Evolutionary conservation across 2,113 vertebrate species (phyloP).

Genomic region (Neodontobutis hainanensis): DNA sequence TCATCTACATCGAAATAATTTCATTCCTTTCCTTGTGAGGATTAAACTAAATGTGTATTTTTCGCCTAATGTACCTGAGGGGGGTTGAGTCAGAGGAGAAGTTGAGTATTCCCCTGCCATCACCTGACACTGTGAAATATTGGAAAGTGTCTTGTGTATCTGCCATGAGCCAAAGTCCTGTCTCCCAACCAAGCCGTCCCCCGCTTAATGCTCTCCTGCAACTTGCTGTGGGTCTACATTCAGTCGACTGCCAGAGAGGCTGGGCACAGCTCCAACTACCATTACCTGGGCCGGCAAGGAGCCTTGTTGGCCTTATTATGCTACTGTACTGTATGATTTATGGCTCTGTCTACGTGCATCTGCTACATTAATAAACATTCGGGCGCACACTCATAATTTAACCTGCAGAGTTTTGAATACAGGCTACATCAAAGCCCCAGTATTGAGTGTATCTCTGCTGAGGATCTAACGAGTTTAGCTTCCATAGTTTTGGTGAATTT

Average conservation of each 20-base stretch:
- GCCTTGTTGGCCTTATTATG: slow-evolving; percentile 62
- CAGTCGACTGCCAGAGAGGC: slow-evolving; percentile 43
- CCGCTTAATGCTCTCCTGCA: slow-evolving; percentile 14
- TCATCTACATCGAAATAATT: not conserved
- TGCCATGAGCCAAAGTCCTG: slow-evolving; percentile 20
- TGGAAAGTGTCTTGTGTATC: slow-evolving; percentile 12
- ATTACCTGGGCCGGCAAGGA: slow-evolving; percentile 55
- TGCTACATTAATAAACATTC: slow-evolving; percentile 69
- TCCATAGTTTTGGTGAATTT: slow-evolving; percentile 10
- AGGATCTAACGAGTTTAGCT: slow-evolving; percentile 19
- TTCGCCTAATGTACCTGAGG: not conserved
- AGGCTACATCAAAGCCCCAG: slow-evolving; percentile 17
- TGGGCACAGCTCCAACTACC: slow-evolving; percentile 58
- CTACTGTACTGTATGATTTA: slow-evolving; percentile 62
- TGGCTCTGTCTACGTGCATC: slow-evolving; percentile 53
- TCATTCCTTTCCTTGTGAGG: not conserved
- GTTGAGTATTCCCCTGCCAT: slow-evolving; percentile 16
- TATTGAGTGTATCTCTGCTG: slow-evolving; percentile 24
- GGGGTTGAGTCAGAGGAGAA: slow-evolving; percentile 15
- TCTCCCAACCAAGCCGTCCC: slow-evolving; percentile 12
- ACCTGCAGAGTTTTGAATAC: slow-evolving; percentile 45
- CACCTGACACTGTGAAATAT: slow-evolving; percentile 27
- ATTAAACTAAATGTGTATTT: slow-evolving; percentile 11
- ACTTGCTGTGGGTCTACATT: slow-evolving; percentile 39
- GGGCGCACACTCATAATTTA: slow-evolving; percentile 53